These are phyloP conservation scores for Halcyon chelicuti DNA, from an alignment of 2,797 vertebrate genomes.

Conservation along the genomic window DNA sequence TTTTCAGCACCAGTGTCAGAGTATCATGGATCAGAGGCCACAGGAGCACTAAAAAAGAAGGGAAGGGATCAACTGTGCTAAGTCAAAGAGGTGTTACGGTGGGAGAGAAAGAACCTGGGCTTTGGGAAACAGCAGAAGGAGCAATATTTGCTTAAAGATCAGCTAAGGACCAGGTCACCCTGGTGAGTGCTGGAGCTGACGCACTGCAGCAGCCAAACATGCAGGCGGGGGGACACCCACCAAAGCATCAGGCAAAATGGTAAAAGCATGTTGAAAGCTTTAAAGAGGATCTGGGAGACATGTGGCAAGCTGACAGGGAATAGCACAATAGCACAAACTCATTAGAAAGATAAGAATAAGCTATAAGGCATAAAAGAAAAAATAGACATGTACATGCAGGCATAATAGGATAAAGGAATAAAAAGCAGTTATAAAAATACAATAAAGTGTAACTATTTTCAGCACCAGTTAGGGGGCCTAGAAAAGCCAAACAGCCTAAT, in stretches of 20 bases:
- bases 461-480: not conserved
- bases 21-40: not conserved
- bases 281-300: not conserved
- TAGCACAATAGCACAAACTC: not conserved
- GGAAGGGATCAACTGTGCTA: not conserved
- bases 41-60: not conserved
- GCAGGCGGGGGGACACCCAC: rapidly evolving
- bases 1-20: not conserved
- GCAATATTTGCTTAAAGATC: not conserved
- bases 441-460: not conserved
- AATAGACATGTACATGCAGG: rapidly evolving
- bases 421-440: not conserved
- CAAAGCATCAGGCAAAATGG: not conserved
- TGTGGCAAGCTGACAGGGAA: not conserved
- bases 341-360: not conserved
- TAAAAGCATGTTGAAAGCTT: not conserved
- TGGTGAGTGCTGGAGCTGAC: not conserved
- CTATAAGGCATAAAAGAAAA: not conserved
- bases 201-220: not conserved
- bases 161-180: not conserved
- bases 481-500: not conserved
- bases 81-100: not conserved
- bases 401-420: not conserved
- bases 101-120: not conserved
- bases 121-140: not conserved